Evolutionary conservation across 1,140 invertebrate species (phyloP).

Genomic region (Papilio aristodemus): DNA sequence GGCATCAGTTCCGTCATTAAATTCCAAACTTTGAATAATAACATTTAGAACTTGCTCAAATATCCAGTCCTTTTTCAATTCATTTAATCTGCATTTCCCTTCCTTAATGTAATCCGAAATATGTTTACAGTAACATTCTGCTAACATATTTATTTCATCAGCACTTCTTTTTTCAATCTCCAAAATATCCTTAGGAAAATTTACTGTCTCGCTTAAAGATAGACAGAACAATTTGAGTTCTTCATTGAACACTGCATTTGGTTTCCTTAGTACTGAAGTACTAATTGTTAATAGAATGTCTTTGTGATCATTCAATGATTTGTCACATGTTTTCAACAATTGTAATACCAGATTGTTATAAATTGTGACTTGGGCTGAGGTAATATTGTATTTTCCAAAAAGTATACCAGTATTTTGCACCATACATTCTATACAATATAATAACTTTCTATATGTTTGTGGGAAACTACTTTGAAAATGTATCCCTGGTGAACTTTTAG

Average conservation of each 20-base stretch:
- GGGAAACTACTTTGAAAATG: constrained; percentile 52
- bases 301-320: constrained; percentile 40
- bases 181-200: constrained; percentile 53
- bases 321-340: constrained; percentile 47
- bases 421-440: constrained; percentile 51
- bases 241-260: constrained; percentile 52
- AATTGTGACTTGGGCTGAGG: constrained; percentile 45
- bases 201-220: constrained; percentile 48
- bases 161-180: constrained; percentile 50
- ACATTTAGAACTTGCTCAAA: constrained; percentile 54
- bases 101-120: constrained; percentile 45
- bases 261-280: constrained; percentile 48
- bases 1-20: constrained; percentile 45
- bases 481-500: constrained; percentile 46
- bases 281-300: constrained; percentile 52
- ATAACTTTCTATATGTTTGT: constrained; percentile 46
- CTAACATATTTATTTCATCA: constrained; percentile 59
- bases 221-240: constrained; percentile 58
- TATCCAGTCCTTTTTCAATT: constrained; percentile 51
- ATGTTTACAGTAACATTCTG: constrained; percentile 50
- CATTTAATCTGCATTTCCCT: constrained; percentile 27
- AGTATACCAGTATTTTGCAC: constrained; percentile 52
- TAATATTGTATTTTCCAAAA: constrained; percentile 58
- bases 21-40: constrained; percentile 46
- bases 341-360: constrained; percentile 50